phyloP scores from a whole-genome alignment of 2,888 invertebrate genomes.

The Pheosia tremula region DNA sequence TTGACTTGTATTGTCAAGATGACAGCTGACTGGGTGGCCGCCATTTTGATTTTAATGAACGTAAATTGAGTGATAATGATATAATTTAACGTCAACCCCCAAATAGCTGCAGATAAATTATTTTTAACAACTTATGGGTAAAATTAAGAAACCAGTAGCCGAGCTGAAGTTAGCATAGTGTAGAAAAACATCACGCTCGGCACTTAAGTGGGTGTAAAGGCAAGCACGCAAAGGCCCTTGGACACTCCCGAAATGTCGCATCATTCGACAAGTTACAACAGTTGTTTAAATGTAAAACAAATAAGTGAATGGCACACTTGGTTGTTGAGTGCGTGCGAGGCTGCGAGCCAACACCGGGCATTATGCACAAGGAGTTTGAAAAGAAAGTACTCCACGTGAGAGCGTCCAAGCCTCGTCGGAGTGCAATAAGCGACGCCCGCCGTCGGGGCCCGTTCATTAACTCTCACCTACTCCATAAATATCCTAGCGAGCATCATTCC shows the following conservation, averaged over 20 bases:
- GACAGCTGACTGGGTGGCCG: slow-evolving; percentile 77
- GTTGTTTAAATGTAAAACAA: slow-evolving; percentile 77
- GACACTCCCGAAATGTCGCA: slow-evolving; percentile 72
- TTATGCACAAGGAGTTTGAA: slow-evolving; percentile 81
- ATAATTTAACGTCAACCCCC: neutral
- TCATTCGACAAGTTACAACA: slow-evolving; percentile 62
- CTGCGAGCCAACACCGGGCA: slow-evolving; percentile 69
- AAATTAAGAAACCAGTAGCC: slow-evolving; percentile 32
- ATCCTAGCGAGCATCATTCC: slow-evolving; percentile 55
- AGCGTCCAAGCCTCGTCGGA: slow-evolving; percentile 75
- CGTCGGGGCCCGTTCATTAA: slow-evolving; percentile 74
- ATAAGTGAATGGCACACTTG: slow-evolving; percentile 74
- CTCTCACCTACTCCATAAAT: slow-evolving; percentile 73
- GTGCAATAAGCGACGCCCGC: slow-evolving; percentile 79
- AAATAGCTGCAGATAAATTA: slow-evolving; percentile 2
- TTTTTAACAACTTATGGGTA: slow-evolving; percentile 16
- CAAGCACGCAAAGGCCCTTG: slow-evolving; percentile 58
- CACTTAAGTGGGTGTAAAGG: slow-evolving; percentile 68
- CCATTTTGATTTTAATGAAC: slow-evolving; percentile 54
- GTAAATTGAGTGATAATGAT: slow-evolving; percentile 16
- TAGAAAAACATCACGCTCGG: slow-evolving; percentile 58
- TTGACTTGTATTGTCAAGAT: slow-evolving; percentile 71
- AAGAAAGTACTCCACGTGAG: slow-evolving; percentile 79
- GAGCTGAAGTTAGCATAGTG: slow-evolving; percentile 32
- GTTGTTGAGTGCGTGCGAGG: slow-evolving; percentile 62